Evolutionary conservation across 2,797 vertebrate genomes (phyloP).

Genomic region (Paramormyrops hopkinsi): DNA sequence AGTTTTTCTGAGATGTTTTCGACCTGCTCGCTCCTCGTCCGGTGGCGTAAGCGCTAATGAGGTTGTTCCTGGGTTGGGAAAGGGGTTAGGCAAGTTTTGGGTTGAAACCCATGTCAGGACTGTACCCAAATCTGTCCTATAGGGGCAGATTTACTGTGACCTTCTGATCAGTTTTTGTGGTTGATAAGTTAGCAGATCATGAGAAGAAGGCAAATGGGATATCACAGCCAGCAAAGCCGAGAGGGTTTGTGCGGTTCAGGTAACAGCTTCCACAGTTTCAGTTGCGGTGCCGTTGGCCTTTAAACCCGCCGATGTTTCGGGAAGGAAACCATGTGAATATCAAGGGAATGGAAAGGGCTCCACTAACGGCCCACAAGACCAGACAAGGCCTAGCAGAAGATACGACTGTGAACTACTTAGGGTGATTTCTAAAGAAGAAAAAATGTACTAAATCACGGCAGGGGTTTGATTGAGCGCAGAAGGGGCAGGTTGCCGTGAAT

Average conservation of each 20-base stretch:
- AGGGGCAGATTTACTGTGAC: not conserved
- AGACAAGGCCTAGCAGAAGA: not conserved
- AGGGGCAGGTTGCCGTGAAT: not conserved
- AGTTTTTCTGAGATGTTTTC: slow-evolving; percentile 1
- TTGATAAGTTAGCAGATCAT: not conserved
- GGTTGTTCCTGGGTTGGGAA: not conserved
- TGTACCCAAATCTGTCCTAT: not conserved
- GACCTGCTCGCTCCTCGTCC: not conserved
- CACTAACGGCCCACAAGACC: not conserved
- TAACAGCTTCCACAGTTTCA: not conserved
- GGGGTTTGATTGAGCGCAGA: not conserved
- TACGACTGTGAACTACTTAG: not conserved
- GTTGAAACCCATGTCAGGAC: not conserved
- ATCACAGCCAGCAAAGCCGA: not conserved
- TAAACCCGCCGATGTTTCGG: not conserved
- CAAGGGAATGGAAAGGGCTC: not conserved
- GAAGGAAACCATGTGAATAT: not conserved
- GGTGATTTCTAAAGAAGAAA: not conserved
- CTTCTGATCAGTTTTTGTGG: not conserved
- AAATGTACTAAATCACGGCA: not conserved
- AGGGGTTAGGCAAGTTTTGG: not conserved
- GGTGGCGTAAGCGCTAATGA: not conserved
- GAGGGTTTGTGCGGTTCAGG: not conserved
- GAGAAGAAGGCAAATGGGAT: not conserved
- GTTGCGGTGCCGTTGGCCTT: not conserved